A percentile compares a stretch with the other conserved stretches of the same genome.
These are phyloP conservation scores for Acanthosepion lycidas DNA, from an alignment of 2,888 invertebrate genomes.

Conservation along the genomic window DNA sequence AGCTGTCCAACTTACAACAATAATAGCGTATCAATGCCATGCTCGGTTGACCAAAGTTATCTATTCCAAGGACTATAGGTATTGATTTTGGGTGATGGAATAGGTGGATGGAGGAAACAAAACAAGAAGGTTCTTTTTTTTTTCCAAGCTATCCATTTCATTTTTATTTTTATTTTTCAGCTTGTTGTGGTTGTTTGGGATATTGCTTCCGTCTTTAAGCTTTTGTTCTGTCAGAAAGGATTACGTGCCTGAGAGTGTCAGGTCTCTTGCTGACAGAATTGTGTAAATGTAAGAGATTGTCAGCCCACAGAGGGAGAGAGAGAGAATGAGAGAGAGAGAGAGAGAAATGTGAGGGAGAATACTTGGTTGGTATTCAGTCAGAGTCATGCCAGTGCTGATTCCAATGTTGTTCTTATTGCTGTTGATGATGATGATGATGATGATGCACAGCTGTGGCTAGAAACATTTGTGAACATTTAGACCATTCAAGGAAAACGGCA, in stretches of 20 bases:
- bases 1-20: slow-evolving; percentile 40
- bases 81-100: background rate
- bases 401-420: background rate
- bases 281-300: background rate
- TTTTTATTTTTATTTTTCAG: background rate
- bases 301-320: background rate
- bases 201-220: slow-evolving; percentile 34
- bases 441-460: slow-evolving; percentile 6
- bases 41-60: slow-evolving; percentile 44
- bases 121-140: background rate
- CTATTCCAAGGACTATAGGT: slow-evolving; percentile 39
- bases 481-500: slow-evolving; percentile 21
- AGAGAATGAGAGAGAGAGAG: background rate
- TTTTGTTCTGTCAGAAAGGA: slow-evolving; percentile 46
- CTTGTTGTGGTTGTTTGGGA: background rate
- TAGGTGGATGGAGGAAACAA: background rate
- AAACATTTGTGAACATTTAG: background rate
- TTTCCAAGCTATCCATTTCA: background rate
- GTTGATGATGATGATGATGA: background rate
- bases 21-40: slow-evolving; percentile 42
- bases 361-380: too few species aligned
- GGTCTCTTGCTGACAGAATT: slow-evolving; percentile 45
- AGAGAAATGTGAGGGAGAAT: background rate
- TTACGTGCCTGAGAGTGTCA: slow-evolving; percentile 25
- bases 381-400: background rate